These are phyloP conservation scores for Probaryconus sp. DNA, from an alignment of 1,140 invertebrate genomes.

Conservation along the genomic window DNA sequence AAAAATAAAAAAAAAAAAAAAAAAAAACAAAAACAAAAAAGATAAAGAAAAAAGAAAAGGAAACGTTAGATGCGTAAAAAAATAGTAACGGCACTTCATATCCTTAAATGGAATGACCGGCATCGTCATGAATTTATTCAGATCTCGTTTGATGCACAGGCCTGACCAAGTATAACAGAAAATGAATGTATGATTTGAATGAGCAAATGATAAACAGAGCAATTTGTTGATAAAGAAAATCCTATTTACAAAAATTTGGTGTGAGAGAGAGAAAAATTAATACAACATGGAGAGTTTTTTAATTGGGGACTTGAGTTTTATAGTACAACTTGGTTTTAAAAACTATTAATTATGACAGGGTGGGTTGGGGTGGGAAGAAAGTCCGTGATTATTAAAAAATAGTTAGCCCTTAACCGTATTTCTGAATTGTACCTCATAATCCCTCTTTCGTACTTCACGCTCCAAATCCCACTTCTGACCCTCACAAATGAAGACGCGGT, in stretches of 20 bases:
- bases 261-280: conserved; percentile 7
- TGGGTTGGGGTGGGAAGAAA: conserved; percentile 25
- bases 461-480: conserved; percentile 99
- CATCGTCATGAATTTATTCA: conserved; percentile 1
- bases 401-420: conserved; percentile 61
- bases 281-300: conserved; percentile 7
- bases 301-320: conserved; percentile 1
- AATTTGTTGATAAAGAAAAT: conserved; percentile 4
- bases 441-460: conserved; percentile 98
- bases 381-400: conserved; percentile 55
- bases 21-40: conserved; percentile 13
- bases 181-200: conserved; percentile 17
- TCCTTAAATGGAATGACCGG: conserved; percentile 57
- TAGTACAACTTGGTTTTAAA: conserved; percentile 37
- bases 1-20: too few relatives aligned
- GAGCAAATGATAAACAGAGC: conserved; percentile 22
- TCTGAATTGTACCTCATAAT: conserved; percentile 91
- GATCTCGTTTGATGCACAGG: conserved; percentile 56
- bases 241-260: conserved; percentile 15
- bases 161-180: conserved; percentile 72
- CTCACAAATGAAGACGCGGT: conserved; percentile 96
- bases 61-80: conserved; percentile 16
- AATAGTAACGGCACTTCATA: conserved; percentile 74
- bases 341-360: conserved; percentile 33
- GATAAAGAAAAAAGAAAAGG: conserved; percentile 26